phyloP scores from a whole-genome alignment of 1,140 invertebrate genomes.

The Drosophila ohnishii region DNA sequence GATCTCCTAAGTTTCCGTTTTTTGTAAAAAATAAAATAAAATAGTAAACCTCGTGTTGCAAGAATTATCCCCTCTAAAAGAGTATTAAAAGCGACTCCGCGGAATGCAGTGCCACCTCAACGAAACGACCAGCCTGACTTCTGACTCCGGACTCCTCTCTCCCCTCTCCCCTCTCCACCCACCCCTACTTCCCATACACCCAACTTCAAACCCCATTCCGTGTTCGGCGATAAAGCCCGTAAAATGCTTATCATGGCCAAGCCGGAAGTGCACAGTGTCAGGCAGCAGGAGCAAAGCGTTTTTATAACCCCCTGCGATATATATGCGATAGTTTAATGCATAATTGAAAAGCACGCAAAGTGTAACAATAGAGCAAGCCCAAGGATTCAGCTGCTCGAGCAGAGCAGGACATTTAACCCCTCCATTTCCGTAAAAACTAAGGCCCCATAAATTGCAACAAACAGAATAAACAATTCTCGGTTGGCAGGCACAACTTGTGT shows the following conservation, averaged over 20 bases:
- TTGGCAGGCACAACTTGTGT: conserved; percentile 8
- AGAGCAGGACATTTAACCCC: conserved; percentile 42
- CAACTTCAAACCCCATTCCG: conserved; percentile 14
- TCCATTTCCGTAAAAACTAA: conserved; percentile 22
- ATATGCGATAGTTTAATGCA: conserved; percentile 70
- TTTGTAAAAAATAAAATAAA: not conserved
- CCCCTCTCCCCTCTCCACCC: not conserved
- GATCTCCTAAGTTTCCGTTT: not conserved
- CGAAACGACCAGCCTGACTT: not conserved
- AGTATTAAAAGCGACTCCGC: conserved; percentile 30
- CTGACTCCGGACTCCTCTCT: conserved; percentile 5
- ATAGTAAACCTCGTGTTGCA: not conserved
- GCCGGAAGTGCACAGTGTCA: conserved; percentile 78
- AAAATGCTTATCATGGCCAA: conserved; percentile 77
- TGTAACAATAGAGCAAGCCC: conserved; percentile 56
- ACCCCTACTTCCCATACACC: not conserved
- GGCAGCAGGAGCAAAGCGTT: conserved; percentile 64
- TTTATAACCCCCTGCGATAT: conserved; percentile 46
- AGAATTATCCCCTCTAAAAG: not conserved
- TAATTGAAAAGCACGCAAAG: conserved; percentile 80
- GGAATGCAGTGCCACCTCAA: conserved; percentile 43
- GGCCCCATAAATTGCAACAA: conserved; percentile 9
- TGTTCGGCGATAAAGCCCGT: conserved; percentile 68
- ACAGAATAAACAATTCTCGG: conserved; percentile 19
- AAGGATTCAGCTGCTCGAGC: conserved; percentile 6